Conservation (phyloP, 2,888 invertebrate species). For the Camponotus fellah region DNA sequence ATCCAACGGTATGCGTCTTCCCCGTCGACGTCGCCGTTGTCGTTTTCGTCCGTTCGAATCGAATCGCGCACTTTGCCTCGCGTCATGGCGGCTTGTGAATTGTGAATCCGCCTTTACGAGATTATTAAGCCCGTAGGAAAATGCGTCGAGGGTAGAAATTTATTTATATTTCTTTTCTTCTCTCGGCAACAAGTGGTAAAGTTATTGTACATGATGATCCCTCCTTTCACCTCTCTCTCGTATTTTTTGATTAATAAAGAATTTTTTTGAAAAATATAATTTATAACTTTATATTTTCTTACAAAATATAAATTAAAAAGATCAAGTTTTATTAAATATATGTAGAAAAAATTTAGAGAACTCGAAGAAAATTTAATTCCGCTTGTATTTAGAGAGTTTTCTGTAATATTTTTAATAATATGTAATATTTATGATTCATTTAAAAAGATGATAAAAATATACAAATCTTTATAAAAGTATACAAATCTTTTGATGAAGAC, state of each 20-base stretch:
- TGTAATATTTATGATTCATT: not conserved
- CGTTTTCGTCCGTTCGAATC: not conserved
- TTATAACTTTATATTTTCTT: not conserved
- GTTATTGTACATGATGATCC: not conserved
- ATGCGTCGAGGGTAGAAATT: not conserved
- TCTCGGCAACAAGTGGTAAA: constrained; percentile 7
- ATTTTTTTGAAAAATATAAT: not conserved
- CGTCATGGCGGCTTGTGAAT: not conserved
- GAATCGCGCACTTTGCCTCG: not conserved
- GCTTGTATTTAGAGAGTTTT: not conserved
- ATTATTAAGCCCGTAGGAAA: not conserved
- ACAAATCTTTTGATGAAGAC: not conserved
- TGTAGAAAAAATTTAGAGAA: not conserved
- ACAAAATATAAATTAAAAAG: not conserved
- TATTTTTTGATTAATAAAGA: not conserved
- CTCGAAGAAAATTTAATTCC: not conserved
- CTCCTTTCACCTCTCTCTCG: not conserved
- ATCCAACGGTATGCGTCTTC: not conserved
- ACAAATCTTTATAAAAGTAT: not conserved
- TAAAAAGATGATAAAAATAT: not conserved
- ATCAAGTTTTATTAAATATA: not conserved
- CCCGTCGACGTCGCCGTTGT: not conserved
- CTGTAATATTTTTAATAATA: not conserved
- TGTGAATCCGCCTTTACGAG: constrained; percentile 8
- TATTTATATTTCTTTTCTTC: not conserved